A percentile compares a stretch with the other conserved stretches of the same genome.
These are phyloP conservation scores for Xestoiulus laeticollis DNA, from an alignment of 2,888 invertebrate species.

Conservation along the genomic window DNA sequence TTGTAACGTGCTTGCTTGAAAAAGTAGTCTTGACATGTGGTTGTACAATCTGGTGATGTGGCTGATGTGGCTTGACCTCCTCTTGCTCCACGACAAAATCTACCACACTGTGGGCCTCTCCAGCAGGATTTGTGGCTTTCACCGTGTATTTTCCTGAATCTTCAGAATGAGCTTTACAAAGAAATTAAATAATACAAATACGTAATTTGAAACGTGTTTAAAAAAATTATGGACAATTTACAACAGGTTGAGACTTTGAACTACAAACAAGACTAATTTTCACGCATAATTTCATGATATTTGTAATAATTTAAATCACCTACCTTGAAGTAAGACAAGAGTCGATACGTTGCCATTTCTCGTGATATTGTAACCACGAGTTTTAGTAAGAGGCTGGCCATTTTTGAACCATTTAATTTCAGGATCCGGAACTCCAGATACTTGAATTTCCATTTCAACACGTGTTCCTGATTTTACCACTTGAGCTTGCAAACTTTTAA, in stretches of 20 bases:
- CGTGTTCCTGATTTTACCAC: constrained; percentile 76
- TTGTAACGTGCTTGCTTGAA: constrained; percentile 53
- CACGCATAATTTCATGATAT: too few relatives aligned
- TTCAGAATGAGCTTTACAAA: constrained; percentile 63
- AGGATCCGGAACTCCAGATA: constrained; percentile 79
- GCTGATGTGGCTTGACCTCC: constrained; percentile 58
- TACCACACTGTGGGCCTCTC: constrained; percentile 74
- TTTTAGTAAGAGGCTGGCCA: constrained; percentile 70
- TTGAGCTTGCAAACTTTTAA: constrained; percentile 79
- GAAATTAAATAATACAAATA: constrained; percentile 47
- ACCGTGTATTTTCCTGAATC: constrained; percentile 64
- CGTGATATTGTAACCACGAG: constrained; percentile 63
- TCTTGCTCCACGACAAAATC: constrained; percentile 77
- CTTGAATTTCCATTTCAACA: constrained; percentile 75
- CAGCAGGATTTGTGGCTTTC: constrained; percentile 63
- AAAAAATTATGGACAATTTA: constrained; percentile 24
- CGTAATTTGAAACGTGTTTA: too few relatives aligned
- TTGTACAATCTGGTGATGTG: constrained; percentile 63
- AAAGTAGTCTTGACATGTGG: constrained; percentile 49
- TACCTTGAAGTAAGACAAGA: constrained; percentile 78
- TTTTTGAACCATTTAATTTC: constrained; percentile 79
- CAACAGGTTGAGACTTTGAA: too few relatives aligned
- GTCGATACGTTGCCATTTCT: constrained; percentile 76
- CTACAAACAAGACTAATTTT: too few relatives aligned
- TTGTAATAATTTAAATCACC: constrained; percentile 11